Percentiles rank a stretch among this genome's conserved stretches.
These are phyloP conservation scores for Melipona bicolor DNA, from an alignment of 2,888 invertebrate species.

Conservation along the genomic window DNA sequence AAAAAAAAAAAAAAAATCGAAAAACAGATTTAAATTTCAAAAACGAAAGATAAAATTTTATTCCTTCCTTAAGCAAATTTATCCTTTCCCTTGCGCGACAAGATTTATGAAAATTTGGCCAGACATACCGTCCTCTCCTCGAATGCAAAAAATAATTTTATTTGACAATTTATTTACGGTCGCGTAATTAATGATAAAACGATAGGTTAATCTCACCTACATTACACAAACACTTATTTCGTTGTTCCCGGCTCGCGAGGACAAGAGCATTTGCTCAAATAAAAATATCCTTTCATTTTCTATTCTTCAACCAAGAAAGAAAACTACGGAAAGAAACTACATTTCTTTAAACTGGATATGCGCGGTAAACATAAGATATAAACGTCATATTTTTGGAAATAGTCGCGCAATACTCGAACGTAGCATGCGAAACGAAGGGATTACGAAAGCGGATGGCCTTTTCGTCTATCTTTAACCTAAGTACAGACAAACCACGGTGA, in stretches of 20 bases:
- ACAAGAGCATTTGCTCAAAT: neutral
- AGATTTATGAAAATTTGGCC: neutral
- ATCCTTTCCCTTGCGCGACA: neutral
- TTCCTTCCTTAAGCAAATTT: neutral
- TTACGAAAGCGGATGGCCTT: slow-evolving; percentile 60
- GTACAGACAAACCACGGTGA: slow-evolving; percentile 36
- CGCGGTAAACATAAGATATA: neutral
- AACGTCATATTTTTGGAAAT: slow-evolving; percentile 11
- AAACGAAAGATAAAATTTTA: no score
- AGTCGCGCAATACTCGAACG: neutral
- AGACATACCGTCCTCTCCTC: neutral
- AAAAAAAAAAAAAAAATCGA: neutral
- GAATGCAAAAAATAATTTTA: accelerated
- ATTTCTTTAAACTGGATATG: neutral
- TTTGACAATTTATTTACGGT: neutral
- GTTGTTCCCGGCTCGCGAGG: neutral
- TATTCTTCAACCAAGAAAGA: neutral
- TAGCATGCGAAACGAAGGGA: slow-evolving; percentile 43
- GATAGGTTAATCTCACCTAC: neutral
- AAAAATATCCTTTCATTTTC: accelerated
- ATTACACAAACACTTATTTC: no score
- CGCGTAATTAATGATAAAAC: no score
- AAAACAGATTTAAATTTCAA: neutral
- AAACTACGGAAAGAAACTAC: no score
- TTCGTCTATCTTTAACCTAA: slow-evolving; percentile 68